phyloP scores from a whole-genome alignment of 1,140 invertebrate species.

The Potamilus streckersoni region DNA sequence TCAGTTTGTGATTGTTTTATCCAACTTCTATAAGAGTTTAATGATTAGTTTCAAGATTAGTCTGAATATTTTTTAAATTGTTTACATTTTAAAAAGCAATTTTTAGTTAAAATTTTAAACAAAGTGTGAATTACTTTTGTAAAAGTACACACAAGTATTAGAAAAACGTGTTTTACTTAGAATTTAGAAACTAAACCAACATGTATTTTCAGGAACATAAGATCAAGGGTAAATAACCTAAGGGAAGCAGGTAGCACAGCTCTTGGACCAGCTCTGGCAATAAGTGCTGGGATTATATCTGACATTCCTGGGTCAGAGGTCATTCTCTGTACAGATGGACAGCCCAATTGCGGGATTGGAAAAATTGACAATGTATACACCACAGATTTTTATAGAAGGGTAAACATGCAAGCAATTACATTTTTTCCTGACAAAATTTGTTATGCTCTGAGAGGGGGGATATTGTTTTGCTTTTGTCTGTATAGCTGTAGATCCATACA shows the following conservation, averaged over 20 bases:
- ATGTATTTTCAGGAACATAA: conserved; percentile 33
- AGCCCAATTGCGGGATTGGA: conserved; percentile 60
- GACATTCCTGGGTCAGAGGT: conserved; percentile 55
- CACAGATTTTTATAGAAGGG: conserved; percentile 40
- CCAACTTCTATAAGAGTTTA: no score
- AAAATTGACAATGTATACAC: conserved; percentile 2
- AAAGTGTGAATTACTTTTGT: no score
- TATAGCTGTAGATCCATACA: no score
- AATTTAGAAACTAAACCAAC: no score
- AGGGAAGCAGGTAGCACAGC: conserved; percentile 52
- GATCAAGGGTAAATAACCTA: conserved; percentile 38
- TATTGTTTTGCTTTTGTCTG: neutral
- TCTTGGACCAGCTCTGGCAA: conserved; percentile 58
- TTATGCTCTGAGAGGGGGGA: neutral
- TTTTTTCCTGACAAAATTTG: no score
- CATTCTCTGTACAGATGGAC: conserved; percentile 64
- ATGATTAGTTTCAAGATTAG: no score
- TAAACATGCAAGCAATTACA: conserved; percentile 11
- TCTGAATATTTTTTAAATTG: no score
- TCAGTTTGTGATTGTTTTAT: no score
- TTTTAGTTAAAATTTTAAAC: no score
- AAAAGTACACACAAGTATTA: no score
- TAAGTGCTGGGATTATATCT: conserved; percentile 51
- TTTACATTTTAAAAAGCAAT: no score
- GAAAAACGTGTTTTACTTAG: no score